Conservation (phyloP, 2,888 invertebrate species). For the Theristus sp. region DNA sequence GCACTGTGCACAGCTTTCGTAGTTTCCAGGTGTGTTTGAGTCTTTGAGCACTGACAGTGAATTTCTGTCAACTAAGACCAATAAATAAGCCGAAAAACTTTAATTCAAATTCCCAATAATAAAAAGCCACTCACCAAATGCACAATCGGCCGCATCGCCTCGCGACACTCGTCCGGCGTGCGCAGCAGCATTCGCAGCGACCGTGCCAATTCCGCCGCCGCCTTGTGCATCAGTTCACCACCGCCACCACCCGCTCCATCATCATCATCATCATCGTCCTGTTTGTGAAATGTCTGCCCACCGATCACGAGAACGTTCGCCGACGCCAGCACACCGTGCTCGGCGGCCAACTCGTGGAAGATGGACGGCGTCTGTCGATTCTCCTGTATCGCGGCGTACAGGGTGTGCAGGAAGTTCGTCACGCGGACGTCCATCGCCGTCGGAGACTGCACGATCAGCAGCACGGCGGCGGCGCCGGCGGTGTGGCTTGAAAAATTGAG, state of each 20-base stretch:
- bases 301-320: neutral
- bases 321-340: neutral
- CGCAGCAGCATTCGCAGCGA: neutral
- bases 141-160: neutral
- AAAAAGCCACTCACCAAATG: neutral
- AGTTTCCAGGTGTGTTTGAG: too few species aligned
- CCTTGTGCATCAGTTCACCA: too few species aligned
- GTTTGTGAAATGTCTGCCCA: neutral
- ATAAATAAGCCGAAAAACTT: neutral
- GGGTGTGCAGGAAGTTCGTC: neutral
- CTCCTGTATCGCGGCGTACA: neutral
- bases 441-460: neutral
- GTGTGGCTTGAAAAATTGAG: too few species aligned
- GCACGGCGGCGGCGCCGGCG: neutral
- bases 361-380: neutral
- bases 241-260: too few species aligned
- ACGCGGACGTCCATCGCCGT: neutral
- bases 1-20: too few species aligned
- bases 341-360: neutral
- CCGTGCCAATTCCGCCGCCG: too few species aligned
- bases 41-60: too few species aligned
- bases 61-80: too few species aligned
- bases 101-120: neutral
- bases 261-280: too few species aligned
- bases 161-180: neutral